Percentiles rank a stretch among this genome's conserved stretches.
phyloP scores from a whole-genome alignment of 2,797 vertebrate genomes.

The Gallinago stenura region DNA sequence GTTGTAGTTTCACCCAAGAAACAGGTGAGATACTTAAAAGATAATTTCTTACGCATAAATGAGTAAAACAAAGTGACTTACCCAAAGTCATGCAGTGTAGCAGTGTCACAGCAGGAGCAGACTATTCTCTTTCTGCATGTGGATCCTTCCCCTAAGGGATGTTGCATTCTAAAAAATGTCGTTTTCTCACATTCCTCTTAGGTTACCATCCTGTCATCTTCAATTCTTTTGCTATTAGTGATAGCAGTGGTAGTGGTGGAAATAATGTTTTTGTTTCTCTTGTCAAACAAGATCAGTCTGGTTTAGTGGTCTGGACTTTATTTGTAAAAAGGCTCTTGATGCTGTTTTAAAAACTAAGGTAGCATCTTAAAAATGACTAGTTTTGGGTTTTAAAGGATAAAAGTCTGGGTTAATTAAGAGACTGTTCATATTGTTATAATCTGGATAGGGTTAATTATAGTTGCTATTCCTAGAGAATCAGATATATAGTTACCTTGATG shows the following conservation, averaged over 20 bases:
- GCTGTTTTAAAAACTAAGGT: neutral
- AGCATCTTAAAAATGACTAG: neutral
- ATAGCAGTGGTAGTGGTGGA: neutral
- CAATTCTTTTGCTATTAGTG: neutral
- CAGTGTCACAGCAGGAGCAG: neutral
- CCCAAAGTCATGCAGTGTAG: neutral
- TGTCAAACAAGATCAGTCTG: neutral
- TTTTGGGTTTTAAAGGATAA: neutral
- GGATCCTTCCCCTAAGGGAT: neutral
- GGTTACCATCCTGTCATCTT: neutral
- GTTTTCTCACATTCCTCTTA: neutral
- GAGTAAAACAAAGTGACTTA: neutral
- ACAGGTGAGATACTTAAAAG: neutral
- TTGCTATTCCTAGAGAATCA: neutral
- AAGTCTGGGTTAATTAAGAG: neutral
- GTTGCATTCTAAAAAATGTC: neutral
- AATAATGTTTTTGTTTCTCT: neutral
- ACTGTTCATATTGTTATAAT: neutral
- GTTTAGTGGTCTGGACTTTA: neutral
- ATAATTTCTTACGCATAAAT: neutral
- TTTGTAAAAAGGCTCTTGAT: neutral
- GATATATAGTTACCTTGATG: neutral
- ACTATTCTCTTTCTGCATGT: neutral
- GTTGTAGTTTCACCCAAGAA: neutral
- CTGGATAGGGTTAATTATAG: neutral